phyloP scores from a whole-genome alignment of 1,140 invertebrate genomes.

The Diprion similis region DNA sequence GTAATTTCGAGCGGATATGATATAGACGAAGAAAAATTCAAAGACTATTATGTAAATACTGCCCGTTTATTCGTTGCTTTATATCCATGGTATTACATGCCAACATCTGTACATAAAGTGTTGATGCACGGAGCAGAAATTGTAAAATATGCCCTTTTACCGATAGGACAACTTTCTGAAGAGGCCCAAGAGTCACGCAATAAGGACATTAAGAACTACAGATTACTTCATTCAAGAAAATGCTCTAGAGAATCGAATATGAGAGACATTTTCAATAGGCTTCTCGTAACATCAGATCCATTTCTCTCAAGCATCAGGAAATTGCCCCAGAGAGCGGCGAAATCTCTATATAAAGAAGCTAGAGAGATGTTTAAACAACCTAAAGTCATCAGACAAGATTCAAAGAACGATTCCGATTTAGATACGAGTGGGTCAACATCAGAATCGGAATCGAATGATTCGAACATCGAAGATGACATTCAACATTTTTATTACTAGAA shows the following conservation, averaged over 20 bases:
- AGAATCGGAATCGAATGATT: too few species aligned
- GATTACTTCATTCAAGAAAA: conserved; percentile 17
- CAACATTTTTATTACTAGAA: too few species aligned
- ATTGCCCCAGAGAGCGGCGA: too few species aligned
- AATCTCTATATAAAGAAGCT: too few species aligned
- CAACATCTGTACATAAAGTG: conserved; percentile 31
- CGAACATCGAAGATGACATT: too few species aligned
- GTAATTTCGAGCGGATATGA: conserved; percentile 31
- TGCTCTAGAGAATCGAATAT: background rate
- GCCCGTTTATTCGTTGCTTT: conserved; percentile 12
- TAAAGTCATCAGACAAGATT: too few species aligned
- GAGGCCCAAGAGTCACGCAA: conserved; percentile 46
- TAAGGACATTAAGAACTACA: conserved; percentile 32
- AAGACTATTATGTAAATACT: conserved; percentile 6
- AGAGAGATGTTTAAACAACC: too few species aligned
- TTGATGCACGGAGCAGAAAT: conserved; percentile 40
- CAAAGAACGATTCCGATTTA: too few species aligned
- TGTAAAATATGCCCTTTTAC: conserved; percentile 33
- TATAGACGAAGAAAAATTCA: conserved; percentile 30
- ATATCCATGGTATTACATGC: conserved; percentile 30
- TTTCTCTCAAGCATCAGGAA: too few species aligned
- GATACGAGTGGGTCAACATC: too few species aligned
- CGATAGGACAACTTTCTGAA: conserved; percentile 47
- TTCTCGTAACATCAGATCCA: too few species aligned
- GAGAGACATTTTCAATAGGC: too few species aligned